Base-by-base conservation (phyloP, 2,888 invertebrate species). In the Elysia crispata region DNA sequence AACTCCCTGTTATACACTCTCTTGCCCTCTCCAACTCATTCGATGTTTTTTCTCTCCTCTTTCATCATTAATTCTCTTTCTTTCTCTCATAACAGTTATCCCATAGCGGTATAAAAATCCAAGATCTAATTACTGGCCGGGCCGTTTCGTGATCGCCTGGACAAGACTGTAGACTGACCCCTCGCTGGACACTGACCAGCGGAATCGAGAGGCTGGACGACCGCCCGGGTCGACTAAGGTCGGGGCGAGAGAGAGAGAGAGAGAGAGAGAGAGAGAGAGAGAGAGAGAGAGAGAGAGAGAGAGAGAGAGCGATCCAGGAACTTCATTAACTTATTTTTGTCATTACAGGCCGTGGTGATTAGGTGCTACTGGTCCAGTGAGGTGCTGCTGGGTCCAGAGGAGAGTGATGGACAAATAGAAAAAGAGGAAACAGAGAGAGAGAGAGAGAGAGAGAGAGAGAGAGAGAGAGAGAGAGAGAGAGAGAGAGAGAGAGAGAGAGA, bases 261-360 rank as follows among this genome's bases (percentile, higher is more conserved):
- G 20, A 76, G 66, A 66, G 28, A 76, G 49, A 66, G 76, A 49
- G 67, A 66, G 28, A 8, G 18, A 50, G 49, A 66, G n/a, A 66
- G 41, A 15, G n/a, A 23, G 49, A 64, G 13, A 5, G 23, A 33
- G 64, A 33, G 3, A 11, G 11, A 11, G 11, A 41, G 18, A 31
- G 23, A 41, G 69, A n/a, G 18, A 33, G 20, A 15, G 13, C 23
- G 49, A 49, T 20, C 20, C 25, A 72, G 15, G 54, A 28, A n/a
- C 25, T 25, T 60, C 60, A 23, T 25, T 60, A n/a, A 23, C 6
- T 60, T 5, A 6, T 25, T 60, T 25, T 60, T n/a, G n/a, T 25
- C 3, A n/a, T 60, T 25, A 23, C 60, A 6, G 23, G 6, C 15
- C 25, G 6, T 60, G 60, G n/a, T 25, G n/a, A 25, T 60, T 25